phyloP scores from a whole-genome alignment of 2,888 invertebrate species.

The Hofmannophila pseudospretella region DNA sequence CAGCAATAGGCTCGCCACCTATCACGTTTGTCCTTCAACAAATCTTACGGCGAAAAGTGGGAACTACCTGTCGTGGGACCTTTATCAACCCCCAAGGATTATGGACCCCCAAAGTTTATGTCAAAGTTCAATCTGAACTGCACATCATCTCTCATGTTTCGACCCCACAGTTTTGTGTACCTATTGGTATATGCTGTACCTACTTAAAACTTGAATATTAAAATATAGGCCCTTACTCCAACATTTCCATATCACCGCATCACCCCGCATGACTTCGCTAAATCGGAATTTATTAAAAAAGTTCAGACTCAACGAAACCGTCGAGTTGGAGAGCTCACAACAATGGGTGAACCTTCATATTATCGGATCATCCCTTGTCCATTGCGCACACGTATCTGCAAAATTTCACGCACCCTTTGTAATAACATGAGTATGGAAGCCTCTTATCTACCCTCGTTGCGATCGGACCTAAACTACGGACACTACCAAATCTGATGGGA shows the following conservation, averaged over 20 bases:
- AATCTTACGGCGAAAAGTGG: no score
- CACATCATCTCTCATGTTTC: no score
- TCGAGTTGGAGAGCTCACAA: conserved; percentile 8
- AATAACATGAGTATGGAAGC: conserved; percentile 54
- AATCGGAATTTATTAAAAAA: conserved; percentile 42
- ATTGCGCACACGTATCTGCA: conserved; percentile 57
- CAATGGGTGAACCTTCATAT: conserved; percentile 35
- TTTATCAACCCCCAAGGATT: no score
- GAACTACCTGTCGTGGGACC: no score
- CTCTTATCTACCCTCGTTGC: conserved; percentile 65
- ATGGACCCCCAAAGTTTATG: no score
- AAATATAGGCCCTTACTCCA: conserved; percentile 1
- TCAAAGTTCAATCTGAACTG: no score
- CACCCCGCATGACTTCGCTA: conserved; percentile 16
- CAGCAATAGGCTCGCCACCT: no score
- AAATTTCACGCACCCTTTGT: conserved; percentile 73
- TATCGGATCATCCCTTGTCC: conserved; percentile 53
- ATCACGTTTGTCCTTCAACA: no score
- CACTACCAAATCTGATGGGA: conserved; percentile 4
- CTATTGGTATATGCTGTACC: no score
- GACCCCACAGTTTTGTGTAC: no score
- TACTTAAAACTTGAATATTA: background rate
- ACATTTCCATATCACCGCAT: conserved; percentile 7
- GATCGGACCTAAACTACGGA: conserved; percentile 35
- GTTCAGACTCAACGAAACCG: conserved; percentile 20